Conservation (phyloP, 2,797 vertebrate genomes). For the Garrulus glandarius region DNA sequence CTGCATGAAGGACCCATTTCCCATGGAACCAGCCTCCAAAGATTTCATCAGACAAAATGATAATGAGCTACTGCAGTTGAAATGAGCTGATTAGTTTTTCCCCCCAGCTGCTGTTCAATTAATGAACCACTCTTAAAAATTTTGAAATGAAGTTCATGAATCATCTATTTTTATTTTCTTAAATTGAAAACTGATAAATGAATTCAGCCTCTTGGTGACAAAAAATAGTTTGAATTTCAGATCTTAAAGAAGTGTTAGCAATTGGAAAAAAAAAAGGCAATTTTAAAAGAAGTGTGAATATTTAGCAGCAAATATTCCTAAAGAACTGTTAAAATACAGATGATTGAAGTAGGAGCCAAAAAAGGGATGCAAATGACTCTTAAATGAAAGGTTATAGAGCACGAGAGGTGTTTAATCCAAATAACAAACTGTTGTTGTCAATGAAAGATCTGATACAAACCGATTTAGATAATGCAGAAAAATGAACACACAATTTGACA, state of each 20-base stretch:
- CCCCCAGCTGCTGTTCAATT: slow-evolving; percentile 63
- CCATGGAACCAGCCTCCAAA: slow-evolving; percentile 41
- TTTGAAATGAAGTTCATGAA: slow-evolving; percentile 57
- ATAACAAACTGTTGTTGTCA: slow-evolving; percentile 53
- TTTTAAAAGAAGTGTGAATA: slow-evolving; percentile 20
- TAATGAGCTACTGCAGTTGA: slow-evolving; percentile 63
- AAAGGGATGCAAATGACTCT: slow-evolving; percentile 46
- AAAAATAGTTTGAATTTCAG: slow-evolving; percentile 48
- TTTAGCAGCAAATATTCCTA: slow-evolving; percentile 51
- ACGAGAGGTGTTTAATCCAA: slow-evolving; percentile 46
- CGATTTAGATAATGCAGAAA: slow-evolving; percentile 68
- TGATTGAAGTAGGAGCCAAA: slow-evolving; percentile 53
- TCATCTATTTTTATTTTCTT: slow-evolving; percentile 62
- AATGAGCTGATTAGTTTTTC: slow-evolving; percentile 64
- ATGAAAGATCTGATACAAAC: slow-evolving; percentile 66
- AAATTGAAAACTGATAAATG: slow-evolving; percentile 56
- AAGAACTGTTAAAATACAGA: slow-evolving; percentile 46
- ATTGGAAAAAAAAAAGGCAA: not conserved
- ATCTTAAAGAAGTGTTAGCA: not conserved
- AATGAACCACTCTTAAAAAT: slow-evolving; percentile 60
- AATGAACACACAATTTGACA: slow-evolving; percentile 75
- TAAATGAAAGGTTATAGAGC: slow-evolving; percentile 57
- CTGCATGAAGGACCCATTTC: slow-evolving; percentile 27
- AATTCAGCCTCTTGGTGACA: slow-evolving; percentile 32
- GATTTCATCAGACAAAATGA: slow-evolving; percentile 59